Conservation (phyloP, 92 coral and sea anemone genomes). For the Siderastrea siderea region DNA sequence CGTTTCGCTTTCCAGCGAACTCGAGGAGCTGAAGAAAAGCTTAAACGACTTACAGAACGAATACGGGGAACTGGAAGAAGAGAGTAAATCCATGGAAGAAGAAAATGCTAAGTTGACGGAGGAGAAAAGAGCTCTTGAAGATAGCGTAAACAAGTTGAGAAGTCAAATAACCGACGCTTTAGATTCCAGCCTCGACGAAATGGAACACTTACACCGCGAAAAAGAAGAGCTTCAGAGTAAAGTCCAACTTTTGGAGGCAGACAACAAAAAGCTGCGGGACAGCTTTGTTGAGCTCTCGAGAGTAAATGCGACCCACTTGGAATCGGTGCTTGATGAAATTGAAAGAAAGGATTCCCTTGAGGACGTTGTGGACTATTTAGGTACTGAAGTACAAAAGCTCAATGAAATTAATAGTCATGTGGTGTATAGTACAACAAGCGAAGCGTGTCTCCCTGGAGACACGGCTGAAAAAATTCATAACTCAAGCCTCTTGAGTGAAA, state of each 20-base stretch:
- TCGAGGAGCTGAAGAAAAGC: slow-evolving; percentile 68
- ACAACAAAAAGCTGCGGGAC: slow-evolving; percentile 69
- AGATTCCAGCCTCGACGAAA: slow-evolving; percentile 96
- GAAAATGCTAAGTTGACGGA: slow-evolving; percentile 89
- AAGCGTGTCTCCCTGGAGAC: slow-evolving; percentile 49
- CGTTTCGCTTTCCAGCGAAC: slow-evolving; percentile 60
- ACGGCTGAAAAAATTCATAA: slow-evolving; percentile 55
- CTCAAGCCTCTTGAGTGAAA: slow-evolving; percentile 82
- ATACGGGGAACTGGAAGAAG: slow-evolving; percentile 82
- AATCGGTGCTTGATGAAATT: slow-evolving; percentile 81
- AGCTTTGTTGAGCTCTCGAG: slow-evolving; percentile 69
- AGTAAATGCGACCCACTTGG: slow-evolving; percentile 71
- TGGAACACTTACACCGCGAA: slow-evolving; percentile 84
- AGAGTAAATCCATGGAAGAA: slow-evolving; percentile 83
- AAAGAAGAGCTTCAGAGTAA: slow-evolving; percentile 78
- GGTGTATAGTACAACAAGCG: slow-evolving; percentile 12
- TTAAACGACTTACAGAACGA: slow-evolving; percentile 70
- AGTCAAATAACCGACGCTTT: slow-evolving; percentile 91
- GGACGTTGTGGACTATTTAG: slow-evolving; percentile 74
- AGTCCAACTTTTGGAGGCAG: slow-evolving; percentile 59
- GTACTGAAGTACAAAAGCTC: slow-evolving; percentile 68
- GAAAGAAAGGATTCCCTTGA: slow-evolving; percentile 78
- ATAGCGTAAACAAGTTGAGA: slow-evolving; percentile 87
- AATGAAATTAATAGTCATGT: slow-evolving; percentile 63
- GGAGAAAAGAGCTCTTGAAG: slow-evolving; percentile 89